A percentile compares a stretch with the other conserved stretches of the same genome.
Evolutionary conservation across 2,888 invertebrate species (phyloP).

Genomic region (Daptonema setosum): DNA sequence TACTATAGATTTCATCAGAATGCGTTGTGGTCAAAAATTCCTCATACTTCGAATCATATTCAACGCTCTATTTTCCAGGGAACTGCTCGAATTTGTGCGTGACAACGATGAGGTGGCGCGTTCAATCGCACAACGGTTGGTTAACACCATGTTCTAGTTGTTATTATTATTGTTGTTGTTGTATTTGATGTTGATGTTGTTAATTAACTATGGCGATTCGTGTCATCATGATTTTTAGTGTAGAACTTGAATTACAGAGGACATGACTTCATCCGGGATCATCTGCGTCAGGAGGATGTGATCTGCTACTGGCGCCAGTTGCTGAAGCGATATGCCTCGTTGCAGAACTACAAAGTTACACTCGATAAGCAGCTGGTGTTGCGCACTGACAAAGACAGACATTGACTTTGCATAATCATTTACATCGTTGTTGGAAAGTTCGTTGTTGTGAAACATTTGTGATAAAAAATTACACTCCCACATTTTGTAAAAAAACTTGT

Average conservation of each 20-base stretch:
- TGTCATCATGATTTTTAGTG: no score
- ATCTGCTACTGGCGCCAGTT: constrained; percentile 65
- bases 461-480: no score
- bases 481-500: no score
- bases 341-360: constrained; percentile 42
- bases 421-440: no score
- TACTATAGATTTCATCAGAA: no score
- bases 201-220: no score
- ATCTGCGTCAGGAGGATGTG: constrained; percentile 57
- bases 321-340: constrained; percentile 48
- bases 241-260: no score
- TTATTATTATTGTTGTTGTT: no score
- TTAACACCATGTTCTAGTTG: not conserved
- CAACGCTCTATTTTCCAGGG: constrained; percentile 28
- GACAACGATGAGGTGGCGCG: constrained; percentile 49
- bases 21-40: no score
- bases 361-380: constrained; percentile 5
- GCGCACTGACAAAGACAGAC: not conserved
- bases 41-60: no score
- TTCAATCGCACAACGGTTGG: constrained; percentile 48
- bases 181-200: no score
- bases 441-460: no score
- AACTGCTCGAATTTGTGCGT: constrained; percentile 50
- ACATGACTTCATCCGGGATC: constrained; percentile 55
- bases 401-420: not conserved